Evolutionary conservation across 2,797 vertebrate genomes (phyloP), one percentile per base, ranked within the genome.

Genomic region (Ceyx erithaca): DNA sequence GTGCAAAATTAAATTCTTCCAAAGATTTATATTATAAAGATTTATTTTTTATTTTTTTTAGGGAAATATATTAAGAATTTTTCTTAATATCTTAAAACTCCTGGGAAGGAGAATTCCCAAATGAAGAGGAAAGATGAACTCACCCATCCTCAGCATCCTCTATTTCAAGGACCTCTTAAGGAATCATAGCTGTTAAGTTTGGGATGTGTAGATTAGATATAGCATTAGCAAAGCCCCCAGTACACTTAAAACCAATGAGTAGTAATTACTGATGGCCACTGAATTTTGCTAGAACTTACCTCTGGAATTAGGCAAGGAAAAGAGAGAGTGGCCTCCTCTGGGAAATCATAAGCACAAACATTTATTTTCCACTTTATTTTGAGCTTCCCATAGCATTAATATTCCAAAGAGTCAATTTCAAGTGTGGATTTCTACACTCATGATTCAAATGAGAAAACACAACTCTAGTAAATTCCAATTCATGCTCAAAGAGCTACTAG

Each of bases 321-420:
- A 62, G 37, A 87, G 75, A 48, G 26, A 11, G 30, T 20, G 76
- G 64, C 40, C 33, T 81, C 59, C 43, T 33, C n/a, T 57, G 79
- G 72, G 72, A 85, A 93, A 82, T 64, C 49, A 61, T 16, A 87
- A 80, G 70, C 51, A 79, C 14, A 67, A 55, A 66, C 48, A 82
- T 52, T 43, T 84, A 81, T 49, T 90, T 85, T 55, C 43, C 19
- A 49, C 89, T 80, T 84, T 45, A 55, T 30, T 78, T 41, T 62
- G 61, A 83, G 55, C 85, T 80, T 94, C 54, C 43, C 48, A 75
- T 5, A 55, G 48, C 51, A 69, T 83, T 89, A 91, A 33, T 48
- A 76, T 93, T 84, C 40, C 37, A 93, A 88, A 94, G 79, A 90
- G 94, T 84, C 83, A 75, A 69, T 81, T 91, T 93, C 59, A 84